A percentile compares a stretch with the other conserved stretches of the same genome.
Conservation (phyloP, 2,888 invertebrate genomes). For the Monopis laevigella region DNA sequence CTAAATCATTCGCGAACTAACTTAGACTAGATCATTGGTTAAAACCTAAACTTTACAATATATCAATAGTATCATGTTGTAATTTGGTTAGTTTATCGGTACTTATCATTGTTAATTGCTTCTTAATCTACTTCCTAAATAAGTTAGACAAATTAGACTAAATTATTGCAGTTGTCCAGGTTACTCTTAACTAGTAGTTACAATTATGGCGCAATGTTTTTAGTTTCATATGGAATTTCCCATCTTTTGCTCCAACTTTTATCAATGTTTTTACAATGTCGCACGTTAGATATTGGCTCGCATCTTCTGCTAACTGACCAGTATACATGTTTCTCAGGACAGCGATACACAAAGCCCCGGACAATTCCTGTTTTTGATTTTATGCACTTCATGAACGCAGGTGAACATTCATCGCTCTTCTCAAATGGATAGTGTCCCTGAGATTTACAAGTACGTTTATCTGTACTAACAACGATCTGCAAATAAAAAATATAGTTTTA, state of each 20-base stretch:
- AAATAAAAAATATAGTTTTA: slow-evolving; percentile 23
- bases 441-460: slow-evolving; percentile 68
- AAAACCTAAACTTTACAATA: too few relatives aligned
- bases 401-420: slow-evolving; percentile 71
- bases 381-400: slow-evolving; percentile 77
- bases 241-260: slow-evolving; percentile 55
- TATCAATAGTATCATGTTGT: too few relatives aligned
- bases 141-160: too few relatives aligned
- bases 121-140: too few relatives aligned
- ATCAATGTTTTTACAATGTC: slow-evolving; percentile 63
- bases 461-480: slow-evolving; percentile 71
- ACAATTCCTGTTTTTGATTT: slow-evolving; percentile 53
- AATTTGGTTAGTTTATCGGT: too few relatives aligned
- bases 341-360: slow-evolving; percentile 77
- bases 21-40: slow-evolving; percentile 11
- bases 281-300: slow-evolving; percentile 70
- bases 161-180: neutral
- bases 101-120: too few relatives aligned
- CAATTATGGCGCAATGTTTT: slow-evolving; percentile 50
- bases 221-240: slow-evolving; percentile 66
- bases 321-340: slow-evolving; percentile 79
- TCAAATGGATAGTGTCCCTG: slow-evolving; percentile 77
- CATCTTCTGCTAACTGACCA: slow-evolving; percentile 83
- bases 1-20: neutral
- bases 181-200: neutral